These are phyloP conservation scores for Sorex maritimensis DNA, from an alignment of 2,797 vertebrate genomes.

Conservation along the genomic window DNA sequence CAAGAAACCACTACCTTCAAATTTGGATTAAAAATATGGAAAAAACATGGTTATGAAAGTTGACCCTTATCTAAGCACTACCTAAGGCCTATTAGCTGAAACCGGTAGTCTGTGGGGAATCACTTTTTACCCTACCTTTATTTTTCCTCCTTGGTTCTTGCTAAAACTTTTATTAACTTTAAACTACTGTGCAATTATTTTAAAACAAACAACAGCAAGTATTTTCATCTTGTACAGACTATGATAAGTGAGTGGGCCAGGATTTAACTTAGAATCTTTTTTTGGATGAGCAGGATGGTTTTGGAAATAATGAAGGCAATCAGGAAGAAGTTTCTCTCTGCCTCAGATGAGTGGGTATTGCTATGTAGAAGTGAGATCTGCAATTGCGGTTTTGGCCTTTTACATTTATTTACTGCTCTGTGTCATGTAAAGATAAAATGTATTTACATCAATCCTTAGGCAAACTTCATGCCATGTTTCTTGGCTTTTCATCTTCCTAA, in stretches of 20 bases:
- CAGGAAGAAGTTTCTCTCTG: background rate
- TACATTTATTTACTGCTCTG: background rate
- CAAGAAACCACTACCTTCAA: conserved; percentile 89
- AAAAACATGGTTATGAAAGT: conserved; percentile 83
- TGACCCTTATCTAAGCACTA: conserved; percentile 77
- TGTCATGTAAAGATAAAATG: background rate
- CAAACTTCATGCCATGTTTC: background rate
- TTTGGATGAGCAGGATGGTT: background rate
- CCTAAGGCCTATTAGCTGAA: conserved; percentile 82
- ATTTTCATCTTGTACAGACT: conserved; percentile 14
- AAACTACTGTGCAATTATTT: conserved; percentile 55
- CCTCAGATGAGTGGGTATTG: conserved; percentile 22
- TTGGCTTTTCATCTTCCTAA: conserved; percentile 4
- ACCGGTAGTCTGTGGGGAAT: background rate
- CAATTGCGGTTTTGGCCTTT: conserved; percentile 32
- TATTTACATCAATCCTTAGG: background rate
- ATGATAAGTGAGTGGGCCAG: background rate
- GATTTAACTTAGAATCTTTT: conserved; percentile 14
- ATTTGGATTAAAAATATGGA: conserved; percentile 85
- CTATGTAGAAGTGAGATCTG: conserved; percentile 49
- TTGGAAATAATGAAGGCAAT: conserved; percentile 54
- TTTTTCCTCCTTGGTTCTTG: conserved; percentile 72
- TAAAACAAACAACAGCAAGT: conserved; percentile 1
- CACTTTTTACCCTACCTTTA: conserved; percentile 71
- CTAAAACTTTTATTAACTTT: conserved; percentile 73